Base-by-base conservation (phyloP, 2,888 invertebrate genomes). In the Xestia sexstrigata region DNA sequence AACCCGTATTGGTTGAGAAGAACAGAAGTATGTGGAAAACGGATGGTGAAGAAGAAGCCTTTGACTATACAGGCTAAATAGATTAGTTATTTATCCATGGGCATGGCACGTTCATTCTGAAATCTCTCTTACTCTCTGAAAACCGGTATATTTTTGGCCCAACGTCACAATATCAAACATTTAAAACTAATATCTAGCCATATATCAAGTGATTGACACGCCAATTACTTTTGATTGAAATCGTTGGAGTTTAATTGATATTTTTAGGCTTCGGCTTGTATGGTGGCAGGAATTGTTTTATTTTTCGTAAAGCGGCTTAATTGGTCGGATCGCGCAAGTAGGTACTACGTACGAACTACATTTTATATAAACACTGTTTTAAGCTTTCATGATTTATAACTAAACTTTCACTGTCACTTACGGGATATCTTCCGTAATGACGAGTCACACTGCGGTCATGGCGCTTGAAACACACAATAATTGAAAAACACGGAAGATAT, bases 161-260 rank as follows among this genome's bases (percentile, higher is more conserved):
- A 30, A 52, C 20, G 23, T 3, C n/a, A n/a, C 23, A 42, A 76
- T n/a, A 23, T 39, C 6, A 9, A 11, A 35, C 47, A 63, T 23
- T 15, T 23, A 35, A 2, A 26, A 20, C 39, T 63, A 6, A 65
- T 35, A 76, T 55, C 58, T 66, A 60, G 35, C 13, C 26, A 52
- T 30, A 5, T 20, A 30, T 26, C 45, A 69, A 66, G 83, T 66
- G 39, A 55, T 55, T 80, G 70, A 60, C 52, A 78, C 13, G 30
- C 60, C 78, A 69, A 70, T 82, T 70, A 70, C 26, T 30, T 82
- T 82, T 78, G 58, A 77, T 80, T 82, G 65, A 42, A 70, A 45
- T 78, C 60, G 66, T 70, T 67, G 60, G 42, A 82, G 35, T 49
- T 55, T 70, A 70, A 70, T 82, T 70, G 39, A 66, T 78, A 83